Conservation (phyloP, 2,888 invertebrate genomes). For the Cosmorhoe ocellata region DNA sequence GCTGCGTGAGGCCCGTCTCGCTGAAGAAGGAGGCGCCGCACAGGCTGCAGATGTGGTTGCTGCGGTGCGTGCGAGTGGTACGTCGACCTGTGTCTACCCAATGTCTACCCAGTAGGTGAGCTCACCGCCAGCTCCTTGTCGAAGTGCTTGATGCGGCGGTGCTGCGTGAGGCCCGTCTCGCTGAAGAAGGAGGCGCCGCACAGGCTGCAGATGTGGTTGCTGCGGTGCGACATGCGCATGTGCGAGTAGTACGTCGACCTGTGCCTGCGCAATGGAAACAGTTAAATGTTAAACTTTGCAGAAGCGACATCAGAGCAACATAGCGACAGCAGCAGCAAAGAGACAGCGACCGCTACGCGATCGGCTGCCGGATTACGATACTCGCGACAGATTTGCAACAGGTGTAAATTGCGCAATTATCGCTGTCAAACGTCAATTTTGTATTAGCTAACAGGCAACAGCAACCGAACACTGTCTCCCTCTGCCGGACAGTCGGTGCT, state of each 20-base stretch:
- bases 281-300: too few species aligned
- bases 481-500: too few species aligned
- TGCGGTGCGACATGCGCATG: slow-evolving; percentile 59
- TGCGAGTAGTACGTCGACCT: slow-evolving; percentile 65
- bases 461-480: too few species aligned
- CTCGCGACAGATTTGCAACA: too few species aligned
- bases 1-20: slow-evolving; percentile 53
- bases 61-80: slow-evolving; percentile 31
- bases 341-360: too few species aligned
- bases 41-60: slow-evolving; percentile 53
- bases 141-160: slow-evolving; percentile 44
- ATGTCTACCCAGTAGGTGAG: too few species aligned
- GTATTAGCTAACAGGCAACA: too few species aligned
- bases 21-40: slow-evolving; percentile 68
- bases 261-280: slow-evolving; percentile 26
- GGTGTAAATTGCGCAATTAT: too few species aligned
- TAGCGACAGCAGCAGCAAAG: too few species aligned
- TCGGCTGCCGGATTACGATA: too few species aligned
- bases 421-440: too few species aligned
- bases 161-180: slow-evolving; percentile 53
- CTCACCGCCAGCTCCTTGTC: slow-evolving; percentile 27
- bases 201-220: slow-evolving; percentile 53
- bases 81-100: slow-evolving; percentile 44
- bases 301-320: too few species aligned
- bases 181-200: slow-evolving; percentile 68